A percentile compares a stretch with the other conserved stretches of the same genome.
Evolutionary conservation across 1,140 invertebrate species (phyloP).

Genomic region (Pachypsylla venusta): DNA sequence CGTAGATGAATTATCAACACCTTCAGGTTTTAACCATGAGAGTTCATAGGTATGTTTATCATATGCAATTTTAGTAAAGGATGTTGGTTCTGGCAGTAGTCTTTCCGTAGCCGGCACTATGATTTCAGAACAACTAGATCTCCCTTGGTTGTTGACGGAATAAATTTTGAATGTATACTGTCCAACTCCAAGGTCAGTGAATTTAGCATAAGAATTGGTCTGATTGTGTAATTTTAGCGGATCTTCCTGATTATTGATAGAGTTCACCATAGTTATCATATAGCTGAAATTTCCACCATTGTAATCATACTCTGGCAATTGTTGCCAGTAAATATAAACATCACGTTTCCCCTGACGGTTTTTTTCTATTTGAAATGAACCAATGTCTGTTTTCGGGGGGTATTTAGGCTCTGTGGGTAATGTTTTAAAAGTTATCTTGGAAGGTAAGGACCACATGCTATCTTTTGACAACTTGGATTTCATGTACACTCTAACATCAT

Average conservation of each 20-base stretch:
- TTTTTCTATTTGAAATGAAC: constrained; percentile 44
- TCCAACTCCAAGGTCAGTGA: constrained; percentile 31
- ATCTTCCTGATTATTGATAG: background rate
- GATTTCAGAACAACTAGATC: constrained; percentile 38
- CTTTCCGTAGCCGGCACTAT: constrained; percentile 38
- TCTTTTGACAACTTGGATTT: constrained; percentile 35
- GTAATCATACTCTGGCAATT: constrained; percentile 41
- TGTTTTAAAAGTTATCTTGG: constrained; percentile 39
- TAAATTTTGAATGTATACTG: constrained; percentile 37
- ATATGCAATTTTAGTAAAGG: constrained; percentile 50
- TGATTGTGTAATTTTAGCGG: background rate
- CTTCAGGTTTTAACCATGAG: constrained; percentile 42
- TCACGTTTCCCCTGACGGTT: constrained; percentile 30
- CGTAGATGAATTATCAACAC: constrained; percentile 26
- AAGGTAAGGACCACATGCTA: constrained; percentile 46
- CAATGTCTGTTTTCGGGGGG: constrained; percentile 43
- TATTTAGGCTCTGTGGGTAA: constrained; percentile 37
- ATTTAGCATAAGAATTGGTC: background rate
- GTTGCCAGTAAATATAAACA: constrained; percentile 52
- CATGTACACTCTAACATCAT: constrained; percentile 49
- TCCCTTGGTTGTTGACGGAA: constrained; percentile 40
- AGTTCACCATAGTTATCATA: constrained; percentile 25
- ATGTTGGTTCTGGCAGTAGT: constrained; percentile 32
- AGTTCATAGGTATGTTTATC: constrained; percentile 48
- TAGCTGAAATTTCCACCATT: constrained; percentile 39